A percentile compares a stretch with the other conserved stretches of the same genome.
These are phyloP conservation scores for Steatocranus sp. DNA, from an alignment of 2,797 vertebrate species.

Conservation along the genomic window DNA sequence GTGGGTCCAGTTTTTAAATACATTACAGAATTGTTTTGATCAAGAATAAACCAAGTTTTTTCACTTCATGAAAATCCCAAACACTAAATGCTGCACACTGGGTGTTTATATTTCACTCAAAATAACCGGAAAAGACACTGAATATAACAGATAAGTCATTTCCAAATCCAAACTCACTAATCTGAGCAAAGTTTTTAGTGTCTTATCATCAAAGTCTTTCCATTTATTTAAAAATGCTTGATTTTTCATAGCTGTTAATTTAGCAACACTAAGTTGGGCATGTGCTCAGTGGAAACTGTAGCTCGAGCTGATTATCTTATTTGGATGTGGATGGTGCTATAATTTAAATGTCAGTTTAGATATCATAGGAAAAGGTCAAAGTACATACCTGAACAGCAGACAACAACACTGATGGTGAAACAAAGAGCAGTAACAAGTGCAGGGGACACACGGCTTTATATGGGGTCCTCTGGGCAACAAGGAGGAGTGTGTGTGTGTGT, in stretches of 20 bases:
- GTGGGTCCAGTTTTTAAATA: background rate
- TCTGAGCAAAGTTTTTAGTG: background rate
- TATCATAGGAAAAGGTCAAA: background rate
- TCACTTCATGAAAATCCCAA: background rate
- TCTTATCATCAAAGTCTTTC: background rate
- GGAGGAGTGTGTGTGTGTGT: background rate
- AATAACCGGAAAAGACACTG: background rate
- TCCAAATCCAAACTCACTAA: background rate
- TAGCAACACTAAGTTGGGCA: background rate
- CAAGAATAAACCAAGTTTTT: background rate
- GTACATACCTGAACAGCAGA: constrained; percentile 39
- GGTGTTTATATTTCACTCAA: background rate
- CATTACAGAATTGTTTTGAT: background rate
- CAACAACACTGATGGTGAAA: background rate
- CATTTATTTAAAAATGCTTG: background rate
- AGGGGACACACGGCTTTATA: constrained; percentile 10
- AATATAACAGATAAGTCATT: background rate
- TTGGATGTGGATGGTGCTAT: background rate
- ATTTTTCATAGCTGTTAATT: background rate
- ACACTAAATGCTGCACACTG: background rate
- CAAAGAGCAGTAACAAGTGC: background rate
- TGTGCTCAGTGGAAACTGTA: background rate
- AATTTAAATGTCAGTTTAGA: background rate
- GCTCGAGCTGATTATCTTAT: background rate
- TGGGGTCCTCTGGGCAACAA: background rate